Base-by-base conservation (phyloP, 2,888 invertebrate species). In the Silvanus unidentatus region DNA sequence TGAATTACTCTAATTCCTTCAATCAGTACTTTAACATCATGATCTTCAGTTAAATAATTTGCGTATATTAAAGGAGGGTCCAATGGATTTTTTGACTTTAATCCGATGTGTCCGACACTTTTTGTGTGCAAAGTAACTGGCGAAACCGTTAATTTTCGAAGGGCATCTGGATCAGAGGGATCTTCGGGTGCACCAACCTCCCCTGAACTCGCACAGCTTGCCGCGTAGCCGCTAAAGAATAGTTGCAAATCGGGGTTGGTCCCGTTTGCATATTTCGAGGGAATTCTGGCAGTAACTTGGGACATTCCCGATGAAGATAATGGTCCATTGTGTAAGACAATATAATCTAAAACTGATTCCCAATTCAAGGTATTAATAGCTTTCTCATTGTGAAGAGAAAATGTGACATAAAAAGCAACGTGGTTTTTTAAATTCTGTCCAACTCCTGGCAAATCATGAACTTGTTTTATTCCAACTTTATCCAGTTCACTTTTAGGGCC, bases 21-120 rank as follows among this genome's bases (percentile, higher is more conserved):
- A 0, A 83, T 75, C 6, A 86, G 62, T 2, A 79, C 76, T 1
- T 77, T 72, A 1, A 79, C 63, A 59, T 91, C 90, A 53, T 81
- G 74, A 1, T 80, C 77, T 32, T 84, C 78, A 2, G 73, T 71
- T 58, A 89, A 75, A 68, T 92, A 91, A 67, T 89, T 88, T 0
- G 86, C 86, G 54, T 83, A 78, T 68, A 92, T 82, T n/a, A 80
- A 51, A 0, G 91, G 91, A 29, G 82, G 75, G 5, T 77, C 77
- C 11, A 77, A 63, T 0, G 90, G 89, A 69, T 91, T 78, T 15
- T 75, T 75, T 0, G 82, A 81, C 43, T 76, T 76, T 34, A 92
- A 72, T 5, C 77, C 74, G 2, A 85, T 55, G 58, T 75, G 75
- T 0, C 86, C 86, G 54, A 78, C 74, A 54, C 84, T 84, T 46